Base-by-base conservation (phyloP, 2,888 invertebrate species). In the Cephonodes hylas region DNA sequence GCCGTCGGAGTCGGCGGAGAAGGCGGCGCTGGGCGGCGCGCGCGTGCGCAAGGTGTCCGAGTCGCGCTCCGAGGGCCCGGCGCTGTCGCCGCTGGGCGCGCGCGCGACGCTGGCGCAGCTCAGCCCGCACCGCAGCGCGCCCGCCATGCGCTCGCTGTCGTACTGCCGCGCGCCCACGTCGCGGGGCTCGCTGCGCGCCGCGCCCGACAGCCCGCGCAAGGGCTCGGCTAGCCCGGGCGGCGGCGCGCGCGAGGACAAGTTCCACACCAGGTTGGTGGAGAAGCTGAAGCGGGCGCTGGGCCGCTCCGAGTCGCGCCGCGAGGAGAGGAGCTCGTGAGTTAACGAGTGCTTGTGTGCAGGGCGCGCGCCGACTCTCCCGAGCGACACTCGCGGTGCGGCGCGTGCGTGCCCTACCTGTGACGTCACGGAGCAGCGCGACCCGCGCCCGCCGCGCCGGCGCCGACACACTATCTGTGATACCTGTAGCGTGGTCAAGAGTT, bases 261-360 rank as follows among this genome's bases (percentile, higher is more conserved):
- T 96, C 86, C 96, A 96, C 93, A 95, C 93, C 88, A 94, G 96
- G 80, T 93, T 96, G 83, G 95, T 96, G 85, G 96, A 96, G 89
- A 96, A 96, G 88, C 86, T 96, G 85, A 95, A 95, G 91, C 93
- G 95, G 66, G 95, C 96, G 70, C 89, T 96, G 77, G 94, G 94
- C 72, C 94, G 94, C 72, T 87, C 91, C 71, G 93, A 93, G 58
- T 88, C 93, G 63, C 93, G 86, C 27, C 79, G 82, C 63, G 89
- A 88, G 80, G 86, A 92, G 85, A 80, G 92, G 66, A 86, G 92
- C 79, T 94, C 93, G 84, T 94, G 94, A 94, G 93, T 74, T 84
- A 87, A 86, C 80, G 80, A 79, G 82, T 90, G 89, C 86, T 87
- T 89, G 85, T 91, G 90, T 90, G 80, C 91, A 90, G 91, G 91